Evolutionary conservation across 1,140 invertebrate genomes (phyloP), one percentile per base, ranked within the genome.

Genomic region (Oryctes rhinoceros): DNA sequence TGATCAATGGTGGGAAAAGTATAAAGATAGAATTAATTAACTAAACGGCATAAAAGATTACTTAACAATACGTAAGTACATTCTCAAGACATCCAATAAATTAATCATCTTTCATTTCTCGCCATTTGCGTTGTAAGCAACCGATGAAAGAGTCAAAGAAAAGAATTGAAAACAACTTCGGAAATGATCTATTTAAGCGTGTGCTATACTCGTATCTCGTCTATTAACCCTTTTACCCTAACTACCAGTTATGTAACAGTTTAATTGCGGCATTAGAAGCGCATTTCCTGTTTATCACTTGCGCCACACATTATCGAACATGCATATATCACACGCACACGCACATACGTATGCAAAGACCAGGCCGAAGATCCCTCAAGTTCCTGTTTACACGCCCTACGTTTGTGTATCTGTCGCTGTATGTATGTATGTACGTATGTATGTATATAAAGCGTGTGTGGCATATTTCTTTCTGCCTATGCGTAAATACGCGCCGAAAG

Each of bases 231-330:
- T 67, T 67, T 20, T 35, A 11, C 65, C 65, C 65, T 67, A 20
- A 35, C 30, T 30, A 30, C 2, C 24, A 20, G 65, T 67, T 67
- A 67, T 18, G 65, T 67, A 67, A 67, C 65, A 67, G 65, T 67
- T 67, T 67, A 67, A 67, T 67, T 67, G 65, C 65, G 24, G 65
- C 65, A 35, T 67, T 67, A 20, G 65, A 67, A 24, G 5, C 65
- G 65, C 65, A 67, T 67, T 67, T 67, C 65, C 65, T 67, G 65
- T 67, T 67, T 67, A 67, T 67, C 20, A 67, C 65, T 67, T 67
- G 11, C 65, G 65, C 65, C 65, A 67, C 65, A 67, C 65, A 67
- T 67, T 24, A 67, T 67, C 20, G 65, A 13, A 67, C 65, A 67
- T 67, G 18, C 65, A 67, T 18, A 67, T 67, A 67, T 67, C 65